Evolutionary conservation across 64 coral and sea anemone genomes (phyloP), one percentile per base, ranked within the genome.

Genomic region (Montipora foliosa): DNA sequence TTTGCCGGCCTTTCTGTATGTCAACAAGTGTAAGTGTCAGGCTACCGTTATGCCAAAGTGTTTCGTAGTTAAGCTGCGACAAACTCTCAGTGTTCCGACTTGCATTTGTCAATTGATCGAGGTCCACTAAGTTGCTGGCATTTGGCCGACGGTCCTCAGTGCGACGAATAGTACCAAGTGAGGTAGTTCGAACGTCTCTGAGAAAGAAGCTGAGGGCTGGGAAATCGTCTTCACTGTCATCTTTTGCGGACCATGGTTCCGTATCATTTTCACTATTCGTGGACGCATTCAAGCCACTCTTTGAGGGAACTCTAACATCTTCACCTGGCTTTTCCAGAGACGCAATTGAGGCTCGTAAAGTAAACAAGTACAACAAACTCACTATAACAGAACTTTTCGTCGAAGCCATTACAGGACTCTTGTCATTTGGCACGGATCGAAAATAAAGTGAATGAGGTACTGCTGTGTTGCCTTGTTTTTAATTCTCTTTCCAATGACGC

Each of bases 31-130:
- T 95, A 21, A 95, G 50, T 48, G 96, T 95, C 4, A 69, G 48
- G 49, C 73, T 76, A 13, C 89, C 93, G 82, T 92, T 84, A 29
- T 77, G 44, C 96, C 96, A 92, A n/a, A 97, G 82, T 6, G 83
- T 95, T 58, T 95, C 96, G 75, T 92, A 92, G 55, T 88, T 91
- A 3, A 92, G 88, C 8, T 87, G 22, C 44, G 72, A 60, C 5
- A 55, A 22, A 77, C 46, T 84, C 5, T 49, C 20, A 1, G 53
- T 11, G 11, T 73, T 66, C 9, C 44, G 47, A 5, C 83, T 52
- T 47, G 58, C 53, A 12, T 78, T 17, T 20, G 74, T 8, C 8
- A 88, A 47, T 7, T 72, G 29, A 2, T 87, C 92, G 49, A 78
- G 48, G 44, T 85, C 37, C 76, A 79, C 58, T 12, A 73, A 17